Conservation (phyloP, 2,113 vertebrate species). For the Capreolus pygargus region DNA sequence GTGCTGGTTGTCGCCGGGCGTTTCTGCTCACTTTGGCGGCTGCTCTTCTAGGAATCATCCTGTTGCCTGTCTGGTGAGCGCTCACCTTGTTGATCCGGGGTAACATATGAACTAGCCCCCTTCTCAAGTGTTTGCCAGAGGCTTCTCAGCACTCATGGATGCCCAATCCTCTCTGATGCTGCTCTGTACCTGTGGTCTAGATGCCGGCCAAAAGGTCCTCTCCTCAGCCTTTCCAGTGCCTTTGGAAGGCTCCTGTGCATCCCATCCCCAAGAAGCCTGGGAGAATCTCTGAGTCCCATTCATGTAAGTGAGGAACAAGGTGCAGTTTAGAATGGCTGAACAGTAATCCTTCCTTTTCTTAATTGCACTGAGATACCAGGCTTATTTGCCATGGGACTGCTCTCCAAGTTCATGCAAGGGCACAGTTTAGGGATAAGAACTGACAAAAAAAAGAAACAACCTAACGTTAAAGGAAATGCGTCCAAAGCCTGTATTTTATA, state of each 20-base stretch:
- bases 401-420: neutral
- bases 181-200: neutral
- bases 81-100: neutral
- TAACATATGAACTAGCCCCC: neutral
- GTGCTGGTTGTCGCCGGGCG: neutral
- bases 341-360: neutral
- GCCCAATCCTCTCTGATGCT: neutral
- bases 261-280: fast-evolving
- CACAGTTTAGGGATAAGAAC: neutral
- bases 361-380: neutral
- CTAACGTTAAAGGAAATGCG: neutral
- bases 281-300: neutral
- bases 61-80: neutral
- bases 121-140: neutral
- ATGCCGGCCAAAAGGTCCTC: no score
- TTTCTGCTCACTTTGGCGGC: neutral
- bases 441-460: neutral
- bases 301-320: neutral
- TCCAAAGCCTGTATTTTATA: neutral
- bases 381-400: neutral
- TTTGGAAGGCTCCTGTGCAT: fast-evolving
- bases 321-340: neutral
- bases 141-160: neutral
- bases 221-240: neutral
- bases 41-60: neutral